These are phyloP conservation scores for Podotricha telesiphe DNA, from an alignment of 2,888 invertebrate species.

Conservation along the genomic window DNA sequence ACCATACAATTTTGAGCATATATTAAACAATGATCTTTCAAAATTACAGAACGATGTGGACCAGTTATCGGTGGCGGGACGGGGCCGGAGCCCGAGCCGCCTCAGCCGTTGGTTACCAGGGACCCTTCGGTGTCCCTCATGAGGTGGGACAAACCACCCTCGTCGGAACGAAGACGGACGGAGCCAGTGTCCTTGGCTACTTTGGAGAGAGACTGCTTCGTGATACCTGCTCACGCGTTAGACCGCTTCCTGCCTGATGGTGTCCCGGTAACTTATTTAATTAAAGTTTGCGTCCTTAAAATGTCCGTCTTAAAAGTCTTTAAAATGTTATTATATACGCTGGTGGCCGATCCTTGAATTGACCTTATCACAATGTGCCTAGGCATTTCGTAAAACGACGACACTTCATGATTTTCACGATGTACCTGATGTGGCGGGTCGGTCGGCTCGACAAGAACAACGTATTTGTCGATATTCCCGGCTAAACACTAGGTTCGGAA, in stretches of 20 bases:
- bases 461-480: too few relatives aligned
- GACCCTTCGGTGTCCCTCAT: constrained; percentile 86
- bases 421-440: too few relatives aligned
- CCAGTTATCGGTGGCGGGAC: constrained; percentile 86
- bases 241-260: constrained; percentile 95
- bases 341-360: too few relatives aligned
- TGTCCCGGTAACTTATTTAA: constrained; percentile 86
- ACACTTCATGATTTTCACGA: too few relatives aligned
- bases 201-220: constrained; percentile 95
- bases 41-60: constrained; percentile 87
- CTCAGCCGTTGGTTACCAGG: constrained; percentile 88
- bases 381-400: too few relatives aligned
- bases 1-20: neutral
- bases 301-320: too few relatives aligned
- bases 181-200: constrained; percentile 91
- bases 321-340: too few relatives aligned
- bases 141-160: constrained; percentile 75
- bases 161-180: constrained; percentile 74
- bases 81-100: constrained; percentile 86
- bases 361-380: too few relatives aligned
- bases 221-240: constrained; percentile 94
- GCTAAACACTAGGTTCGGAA: too few relatives aligned
- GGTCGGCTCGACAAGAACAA: too few relatives aligned
- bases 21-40: neutral
- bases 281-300: too few relatives aligned